phyloP scores from a whole-genome alignment of 2,113 vertebrate genomes.

The Cinclus mexicanus region DNA sequence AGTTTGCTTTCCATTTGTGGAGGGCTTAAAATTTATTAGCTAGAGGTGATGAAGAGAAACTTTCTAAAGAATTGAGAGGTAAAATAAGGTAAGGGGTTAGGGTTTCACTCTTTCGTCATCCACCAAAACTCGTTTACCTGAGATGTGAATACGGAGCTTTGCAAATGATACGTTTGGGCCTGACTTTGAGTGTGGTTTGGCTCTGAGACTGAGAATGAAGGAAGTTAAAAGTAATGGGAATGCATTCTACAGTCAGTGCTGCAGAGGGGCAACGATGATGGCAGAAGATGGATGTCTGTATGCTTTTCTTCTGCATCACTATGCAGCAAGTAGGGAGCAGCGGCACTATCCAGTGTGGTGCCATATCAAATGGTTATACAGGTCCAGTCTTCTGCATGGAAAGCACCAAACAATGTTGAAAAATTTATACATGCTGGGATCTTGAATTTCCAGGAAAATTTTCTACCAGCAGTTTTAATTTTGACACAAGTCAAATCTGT shows the following conservation, averaged over 20 bases:
- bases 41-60: slow-evolving; percentile 43
- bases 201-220: background rate
- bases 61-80: slow-evolving; percentile 15
- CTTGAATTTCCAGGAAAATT: background rate
- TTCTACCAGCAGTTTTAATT: background rate
- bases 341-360: background rate
- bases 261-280: background rate
- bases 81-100: background rate
- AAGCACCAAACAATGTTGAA: background rate
- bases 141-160: background rate
- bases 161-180: background rate
- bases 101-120: background rate
- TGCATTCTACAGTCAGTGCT: background rate
- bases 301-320: background rate
- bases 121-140: background rate
- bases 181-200: background rate
- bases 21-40: slow-evolving; percentile 31
- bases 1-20: slow-evolving; percentile 11
- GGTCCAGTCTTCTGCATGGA: background rate
- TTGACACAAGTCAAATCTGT: background rate
- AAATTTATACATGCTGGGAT: background rate
- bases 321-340: background rate
- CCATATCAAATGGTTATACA: background rate
- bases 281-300: background rate
- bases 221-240: background rate